A percentile compares a stretch with the other conserved stretches of the same genome.
Evolutionary conservation across 2,113 vertebrate genomes (phyloP).

Genomic region (Mirza zaza): DNA sequence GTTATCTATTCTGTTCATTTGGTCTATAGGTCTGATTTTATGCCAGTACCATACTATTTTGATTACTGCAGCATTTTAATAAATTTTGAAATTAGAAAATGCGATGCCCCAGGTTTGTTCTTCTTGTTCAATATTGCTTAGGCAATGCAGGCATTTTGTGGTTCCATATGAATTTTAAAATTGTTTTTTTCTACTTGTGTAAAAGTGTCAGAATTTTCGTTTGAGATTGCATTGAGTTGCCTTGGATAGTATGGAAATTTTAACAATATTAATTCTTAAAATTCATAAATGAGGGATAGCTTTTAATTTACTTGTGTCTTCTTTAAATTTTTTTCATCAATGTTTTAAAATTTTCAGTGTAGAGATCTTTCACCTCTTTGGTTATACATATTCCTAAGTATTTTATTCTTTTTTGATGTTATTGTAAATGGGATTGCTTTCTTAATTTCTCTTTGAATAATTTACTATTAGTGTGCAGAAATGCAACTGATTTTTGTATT

Average conservation of each 20-base stretch:
- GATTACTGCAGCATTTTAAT: neutral
- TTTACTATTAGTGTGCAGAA: neutral
- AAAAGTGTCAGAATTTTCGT: neutral
- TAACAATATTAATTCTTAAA: neutral
- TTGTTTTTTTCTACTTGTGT: neutral
- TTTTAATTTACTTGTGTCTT: neutral
- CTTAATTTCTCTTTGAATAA: neutral
- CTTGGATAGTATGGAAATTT: neutral
- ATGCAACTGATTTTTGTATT: neutral
- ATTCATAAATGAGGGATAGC: neutral
- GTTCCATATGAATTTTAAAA: neutral
- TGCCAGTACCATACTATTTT: neutral
- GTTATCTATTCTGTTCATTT: neutral
- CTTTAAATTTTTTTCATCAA: neutral
- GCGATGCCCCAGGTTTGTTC: neutral
- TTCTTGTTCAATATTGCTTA: neutral
- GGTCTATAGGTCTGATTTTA: neutral
- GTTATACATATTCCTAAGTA: neutral
- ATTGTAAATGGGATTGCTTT: neutral
- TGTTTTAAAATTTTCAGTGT: neutral
- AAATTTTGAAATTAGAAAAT: neutral
- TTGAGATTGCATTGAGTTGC: neutral
- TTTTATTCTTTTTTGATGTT: neutral
- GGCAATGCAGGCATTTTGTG: neutral
- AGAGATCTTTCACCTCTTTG: neutral